Evolutionary conservation across 2,113 vertebrate species (phyloP).

Genomic region (Plecturocebus donacophilus): DNA sequence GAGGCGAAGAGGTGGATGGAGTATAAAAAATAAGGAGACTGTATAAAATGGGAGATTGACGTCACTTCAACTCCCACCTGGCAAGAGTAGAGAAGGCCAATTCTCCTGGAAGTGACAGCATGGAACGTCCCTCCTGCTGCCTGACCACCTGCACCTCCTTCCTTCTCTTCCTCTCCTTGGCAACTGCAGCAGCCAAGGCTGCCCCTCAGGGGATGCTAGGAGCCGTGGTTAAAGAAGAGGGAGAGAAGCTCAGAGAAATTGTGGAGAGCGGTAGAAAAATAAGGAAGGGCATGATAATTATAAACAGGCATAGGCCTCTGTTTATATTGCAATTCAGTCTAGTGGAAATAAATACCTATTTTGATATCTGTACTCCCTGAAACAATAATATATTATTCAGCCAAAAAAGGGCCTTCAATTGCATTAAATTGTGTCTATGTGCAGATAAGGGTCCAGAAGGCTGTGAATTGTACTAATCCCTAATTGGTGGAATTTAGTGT

Average conservation of each 20-base stretch:
- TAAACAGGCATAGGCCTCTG: conserved; percentile 41
- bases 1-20: conserved; percentile 50
- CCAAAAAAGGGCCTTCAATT: conserved; percentile 12
- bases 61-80: conserved; percentile 76
- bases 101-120: conserved; percentile 74
- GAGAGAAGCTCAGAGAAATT: conserved; percentile 16
- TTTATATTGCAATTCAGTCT: conserved; percentile 28
- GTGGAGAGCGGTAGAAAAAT: background rate
- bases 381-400: conserved; percentile 36
- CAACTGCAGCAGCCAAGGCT: conserved; percentile 60
- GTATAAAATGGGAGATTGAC: conserved; percentile 69
- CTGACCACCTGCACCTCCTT: conserved; percentile 77
- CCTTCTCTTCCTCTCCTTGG: conserved; percentile 69
- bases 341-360: conserved; percentile 42
- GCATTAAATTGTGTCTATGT: conserved; percentile 32
- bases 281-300: conserved; percentile 26
- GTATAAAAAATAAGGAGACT: conserved; percentile 49
- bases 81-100: conserved; percentile 71
- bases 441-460: background rate
- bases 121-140: conserved; percentile 61
- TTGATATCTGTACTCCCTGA: conserved; percentile 4
- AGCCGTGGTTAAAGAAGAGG: conserved; percentile 35
- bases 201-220: conserved; percentile 16
- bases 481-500: conserved; percentile 2
- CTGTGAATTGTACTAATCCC: conserved; percentile 17